Percentiles rank a stretch among this genome's conserved stretches.
Conservation (phyloP, 2,888 invertebrate species). For the Drosophila greeni region DNA sequence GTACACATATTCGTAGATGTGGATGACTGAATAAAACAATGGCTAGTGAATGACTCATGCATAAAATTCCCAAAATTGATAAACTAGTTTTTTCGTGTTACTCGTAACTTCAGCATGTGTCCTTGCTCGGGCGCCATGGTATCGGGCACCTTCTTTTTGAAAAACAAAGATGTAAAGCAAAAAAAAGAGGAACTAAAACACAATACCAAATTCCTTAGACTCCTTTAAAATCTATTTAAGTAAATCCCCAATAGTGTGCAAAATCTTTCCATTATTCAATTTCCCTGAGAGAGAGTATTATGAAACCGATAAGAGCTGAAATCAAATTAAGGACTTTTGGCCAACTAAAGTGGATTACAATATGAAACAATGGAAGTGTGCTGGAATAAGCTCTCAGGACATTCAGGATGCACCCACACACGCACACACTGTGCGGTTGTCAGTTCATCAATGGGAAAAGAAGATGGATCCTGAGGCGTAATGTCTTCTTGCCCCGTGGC, state of each 20-base stretch:
- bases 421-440: neutral
- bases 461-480: slow-evolving; percentile 31
- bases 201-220: too few species aligned
- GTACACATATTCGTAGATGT: neutral
- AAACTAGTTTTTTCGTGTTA: neutral
- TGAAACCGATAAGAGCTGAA: slow-evolving; percentile 1
- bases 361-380: slow-evolving; percentile 8
- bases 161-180: too few species aligned
- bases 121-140: neutral
- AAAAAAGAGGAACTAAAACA: neutral
- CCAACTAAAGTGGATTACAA: slow-evolving; percentile 3
- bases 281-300: neutral
- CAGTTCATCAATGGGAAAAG: slow-evolving; percentile 30
- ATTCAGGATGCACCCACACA: neutral
- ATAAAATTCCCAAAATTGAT: neutral
- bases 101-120: neutral
- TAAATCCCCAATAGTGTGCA: neutral
- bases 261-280: neutral
- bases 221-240: neutral
- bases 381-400: neutral
- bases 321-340: slow-evolving; percentile 13
- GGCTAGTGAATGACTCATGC: neutral
- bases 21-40: neutral
- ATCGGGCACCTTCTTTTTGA: too few species aligned
- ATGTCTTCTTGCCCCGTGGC: slow-evolving; percentile 34